Evolutionary conservation across 2,113 vertebrate genomes (phyloP), one percentile per base, ranked within the genome.

Genomic region (Pomatorhinus ruficollis): DNA sequence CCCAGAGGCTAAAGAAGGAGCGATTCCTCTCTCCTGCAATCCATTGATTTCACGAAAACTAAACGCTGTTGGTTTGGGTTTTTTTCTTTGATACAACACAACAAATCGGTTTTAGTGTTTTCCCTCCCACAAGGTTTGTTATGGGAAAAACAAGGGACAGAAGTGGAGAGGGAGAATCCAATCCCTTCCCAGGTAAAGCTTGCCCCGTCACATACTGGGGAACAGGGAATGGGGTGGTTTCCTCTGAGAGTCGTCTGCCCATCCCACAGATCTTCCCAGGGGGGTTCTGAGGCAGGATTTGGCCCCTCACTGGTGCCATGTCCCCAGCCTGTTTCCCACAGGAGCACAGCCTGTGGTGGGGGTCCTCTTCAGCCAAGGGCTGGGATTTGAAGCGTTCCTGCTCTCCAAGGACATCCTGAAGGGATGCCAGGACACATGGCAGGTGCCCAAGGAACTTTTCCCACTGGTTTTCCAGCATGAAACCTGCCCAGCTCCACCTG

Each of bases 1-100:
- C 72, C 71, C 72, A 57, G 44, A 63, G 79, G 79, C 79, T 61
- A 93, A 68, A 66, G 81, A 47, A 89, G 69, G 22, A 89, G 23
- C 4, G 57, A 93, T 72, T 69, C 78, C 44, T 68, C 35, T 25
- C 70, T 57, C 37, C 45, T 54, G 70, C 63, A 85, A 69, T 31
- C 22, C 35, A 31, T 45, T 56, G 45, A 47, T 87, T 84, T 91
- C 63, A 69, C 27, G 45, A 45, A 80, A 74, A 81, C 42, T 83
- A 30, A 69, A 53, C 4, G 4, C 13, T 40, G 10, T 14, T 11
- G 12, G 25, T 17, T 49, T 56, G 39, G 15, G 1, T 4, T 49
- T 76, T 25, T 30, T 42, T 10, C 20, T 47, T 66, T 50, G 35
- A 42, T 63, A 31, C 15, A 80, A 15, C 13, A 57, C 37, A 40